A percentile compares a stretch with the other conserved stretches of the same genome.
These are phyloP conservation scores for Stictonetta naevosa DNA, from an alignment of 2,113 vertebrate genomes.

Conservation along the genomic window DNA sequence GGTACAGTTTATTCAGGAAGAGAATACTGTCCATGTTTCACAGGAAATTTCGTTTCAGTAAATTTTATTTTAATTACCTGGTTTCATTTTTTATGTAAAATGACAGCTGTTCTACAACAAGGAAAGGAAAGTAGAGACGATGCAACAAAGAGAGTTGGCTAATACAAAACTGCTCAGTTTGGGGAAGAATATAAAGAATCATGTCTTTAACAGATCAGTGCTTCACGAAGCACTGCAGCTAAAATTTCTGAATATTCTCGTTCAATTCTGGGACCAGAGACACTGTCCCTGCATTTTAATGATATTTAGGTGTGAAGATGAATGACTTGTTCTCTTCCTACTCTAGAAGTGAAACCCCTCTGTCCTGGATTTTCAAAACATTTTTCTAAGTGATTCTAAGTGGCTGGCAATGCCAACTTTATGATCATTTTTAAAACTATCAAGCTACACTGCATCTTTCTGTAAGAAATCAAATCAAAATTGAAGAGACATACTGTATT, in stretches of 20 bases:
- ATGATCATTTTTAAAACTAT: background rate
- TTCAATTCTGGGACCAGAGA: background rate
- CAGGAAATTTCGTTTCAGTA: background rate
- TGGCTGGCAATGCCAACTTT: background rate
- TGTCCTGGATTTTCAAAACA: background rate
- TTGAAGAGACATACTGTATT: background rate
- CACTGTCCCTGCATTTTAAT: background rate
- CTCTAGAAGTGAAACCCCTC: background rate
- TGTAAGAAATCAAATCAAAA: background rate
- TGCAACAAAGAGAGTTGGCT: background rate
- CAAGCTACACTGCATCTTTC: background rate
- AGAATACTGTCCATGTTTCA: background rate
- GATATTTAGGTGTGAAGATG: background rate
- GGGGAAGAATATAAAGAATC: background rate
- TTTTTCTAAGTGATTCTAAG: background rate
- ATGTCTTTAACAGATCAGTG: background rate
- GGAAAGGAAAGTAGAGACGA: background rate
- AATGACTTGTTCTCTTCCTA: background rate
- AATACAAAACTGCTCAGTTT: background rate
- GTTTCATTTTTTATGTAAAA: background rate
- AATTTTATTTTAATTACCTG: background rate
- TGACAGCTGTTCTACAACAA: background rate
- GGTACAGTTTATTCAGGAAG: background rate
- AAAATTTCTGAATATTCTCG: background rate
- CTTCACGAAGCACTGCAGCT: background rate